Evolutionary conservation across 2,888 invertebrate genomes (phyloP), one percentile per base, ranked within the genome.

Genomic region (Thelaira solivaga): DNA sequence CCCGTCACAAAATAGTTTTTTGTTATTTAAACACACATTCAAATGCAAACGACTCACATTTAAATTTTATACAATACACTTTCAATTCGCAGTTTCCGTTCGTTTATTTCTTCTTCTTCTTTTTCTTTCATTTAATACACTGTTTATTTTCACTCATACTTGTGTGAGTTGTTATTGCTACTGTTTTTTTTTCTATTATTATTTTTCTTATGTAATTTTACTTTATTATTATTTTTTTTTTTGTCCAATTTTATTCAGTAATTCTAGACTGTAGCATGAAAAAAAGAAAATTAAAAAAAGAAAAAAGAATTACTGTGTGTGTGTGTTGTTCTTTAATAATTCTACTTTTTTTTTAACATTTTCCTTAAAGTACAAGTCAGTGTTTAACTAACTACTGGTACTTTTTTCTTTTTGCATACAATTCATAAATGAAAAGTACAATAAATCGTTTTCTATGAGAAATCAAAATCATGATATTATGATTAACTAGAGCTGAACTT

Each of bases 81-180:
- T 43, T 47, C 55, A 62, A 59, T 74, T 74, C 67, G 45, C 45
- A 67, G 61, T 75, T 62, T 72, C 67, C 55, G 68, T 82, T 81
- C 83, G 84, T 85, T 86, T n/a, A n/a, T n/a, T n/a, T n/a, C n/a
- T n/a, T n/a, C n/a, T n/a, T n/a, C n/a, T n/a, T n/a, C n/a, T n/a
- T n/a, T n/a, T n/a, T n/a, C n/a, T n/a, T 85, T 86, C 84, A 85
- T 86, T 84, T 81, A 82, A 81, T 81, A 82, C 80, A 80, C 73
- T 79, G 75, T 67, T 80, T 67, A 59, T 43, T 59, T 45, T 55
- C n/a, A n/a, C n/a, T n/a, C n/a, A n/a, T n/a, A n/a, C n/a, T n/a
- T n/a, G n/a, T 47, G 24, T 2, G 47, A 55, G 64, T 49, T 45
- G 57, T 72, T 72, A 16, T 49, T 73, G 26, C 11, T 73, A 16